These are phyloP conservation scores for Galendromus occidentalis DNA, from an alignment of 1,140 invertebrate genomes.

Conservation along the genomic window DNA sequence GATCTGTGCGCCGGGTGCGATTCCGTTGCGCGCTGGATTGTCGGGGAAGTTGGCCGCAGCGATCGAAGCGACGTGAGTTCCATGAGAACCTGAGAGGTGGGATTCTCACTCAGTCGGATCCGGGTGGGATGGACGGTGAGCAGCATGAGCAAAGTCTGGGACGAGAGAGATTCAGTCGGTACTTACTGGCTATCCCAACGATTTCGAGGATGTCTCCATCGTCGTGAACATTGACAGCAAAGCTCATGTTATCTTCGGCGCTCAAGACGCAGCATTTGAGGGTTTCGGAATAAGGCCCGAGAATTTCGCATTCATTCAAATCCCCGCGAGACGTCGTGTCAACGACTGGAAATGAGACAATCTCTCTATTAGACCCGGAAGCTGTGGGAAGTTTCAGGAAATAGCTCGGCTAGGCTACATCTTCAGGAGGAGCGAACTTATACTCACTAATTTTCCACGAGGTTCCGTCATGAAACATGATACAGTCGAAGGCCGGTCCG, in stretches of 20 bases:
- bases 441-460: slow-evolving; percentile 43
- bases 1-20: slow-evolving; percentile 89
- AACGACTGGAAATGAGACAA: slow-evolving; percentile 27
- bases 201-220: slow-evolving; percentile 79
- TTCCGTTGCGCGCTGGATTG: slow-evolving; percentile 68
- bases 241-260: slow-evolving; percentile 52
- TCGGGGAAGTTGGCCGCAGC: slow-evolving; percentile 77
- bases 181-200: slow-evolving; percentile 75
- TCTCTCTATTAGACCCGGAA: no score
- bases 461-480: slow-evolving; percentile 68
- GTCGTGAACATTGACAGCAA: slow-evolving; percentile 79
- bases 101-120: background rate
- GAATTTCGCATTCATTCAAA: slow-evolving; percentile 44
- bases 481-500: slow-evolving; percentile 76
- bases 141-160: background rate
- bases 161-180: background rate
- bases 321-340: slow-evolving; percentile 67
- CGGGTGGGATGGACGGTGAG: no score
- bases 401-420: no score
- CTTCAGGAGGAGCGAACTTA: background rate
- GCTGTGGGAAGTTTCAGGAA: background rate
- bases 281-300: slow-evolving; percentile 66
- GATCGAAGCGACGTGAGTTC: slow-evolving; percentile 90
- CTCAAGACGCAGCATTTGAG: slow-evolving; percentile 57
- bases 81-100: slow-evolving; percentile 55